phyloP scores from a whole-genome alignment of 2,797 vertebrate species.

The Aeoliscus strigatus region DNA sequence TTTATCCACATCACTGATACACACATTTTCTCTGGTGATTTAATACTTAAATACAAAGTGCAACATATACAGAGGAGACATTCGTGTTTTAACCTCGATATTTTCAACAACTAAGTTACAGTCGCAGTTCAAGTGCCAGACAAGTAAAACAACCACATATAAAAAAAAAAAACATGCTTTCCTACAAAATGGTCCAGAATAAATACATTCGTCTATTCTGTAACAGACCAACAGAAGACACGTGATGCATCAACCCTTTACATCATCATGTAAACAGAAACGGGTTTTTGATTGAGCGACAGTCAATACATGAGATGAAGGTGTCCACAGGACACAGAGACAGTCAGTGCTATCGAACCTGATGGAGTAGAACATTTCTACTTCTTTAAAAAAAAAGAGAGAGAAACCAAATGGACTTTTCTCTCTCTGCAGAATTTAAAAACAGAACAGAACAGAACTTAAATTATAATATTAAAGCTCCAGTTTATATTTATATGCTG shows the following conservation, averaged over 20 bases:
- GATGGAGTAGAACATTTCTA: constrained; percentile 40
- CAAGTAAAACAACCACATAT: constrained; percentile 36
- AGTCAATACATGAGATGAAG: constrained; percentile 58
- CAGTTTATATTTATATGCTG: constrained; percentile 14
- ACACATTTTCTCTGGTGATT: constrained; percentile 47
- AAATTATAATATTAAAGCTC: constrained; percentile 14
- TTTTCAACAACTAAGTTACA: constrained; percentile 57
- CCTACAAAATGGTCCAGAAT: constrained; percentile 15
- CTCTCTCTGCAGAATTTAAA: too few species aligned
- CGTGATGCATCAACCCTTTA: constrained; percentile 38
- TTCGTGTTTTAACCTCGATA: constrained; percentile 52
- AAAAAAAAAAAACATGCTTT: constrained; percentile 32
- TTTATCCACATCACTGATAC: too few species aligned
- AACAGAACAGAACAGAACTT: too few species aligned
- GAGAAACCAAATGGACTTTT: not conserved
- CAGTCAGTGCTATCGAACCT: constrained; percentile 70
- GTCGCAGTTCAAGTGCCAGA: constrained; percentile 42
- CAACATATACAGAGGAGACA: constrained; percentile 63
- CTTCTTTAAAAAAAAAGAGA: too few species aligned
- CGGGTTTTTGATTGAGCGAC: constrained; percentile 33
- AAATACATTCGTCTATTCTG: constrained; percentile 2
- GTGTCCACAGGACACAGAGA: constrained; percentile 79
- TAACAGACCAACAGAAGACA: constrained; percentile 58
- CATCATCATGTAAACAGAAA: constrained; percentile 48
- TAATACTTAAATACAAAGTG: constrained; percentile 75